Base-by-base conservation (phyloP, 2,797 vertebrate species). In the Schizopygopsis malacanthus region DNA sequence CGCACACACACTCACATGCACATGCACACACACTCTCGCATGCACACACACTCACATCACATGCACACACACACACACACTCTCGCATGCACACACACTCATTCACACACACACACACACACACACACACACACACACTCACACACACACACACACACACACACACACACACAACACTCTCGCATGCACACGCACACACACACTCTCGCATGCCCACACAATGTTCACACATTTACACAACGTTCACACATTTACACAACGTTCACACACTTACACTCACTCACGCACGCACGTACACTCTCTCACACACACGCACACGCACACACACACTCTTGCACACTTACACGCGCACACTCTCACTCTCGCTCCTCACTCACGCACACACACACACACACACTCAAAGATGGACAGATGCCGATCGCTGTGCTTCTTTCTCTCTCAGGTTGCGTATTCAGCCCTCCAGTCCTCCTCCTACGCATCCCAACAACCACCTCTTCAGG, bases 391-490 rank as follows among this genome's bases (percentile, higher is more conserved):
- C 54, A n/a, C 56, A 25, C 22, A 13, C n/a, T 2, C n/a, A 9
- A 41, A 25, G 65, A 39, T 18, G 33, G 4, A 47, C 54, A 77
- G 1, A 15, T 7, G 28, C 20, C 56, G 52, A 59, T 39, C 0
- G 3, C 12, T 75, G 7, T 50, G 9, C 77, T 15, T 59, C 5
- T 61, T 33, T 79, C 39, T 61, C 16, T 54, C 83, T 12, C 90
- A 99, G 98, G 96, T 97, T 99, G 94, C 96, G 94, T 91, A 99
- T 99, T 92, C 97, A 99, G 93, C 97, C 98, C 73, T 98, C 98
- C 88, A 99, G 98, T 90, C 98, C 98, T 4, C 98, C 98, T 72
- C 98, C 98, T n/a, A 98, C 95, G 92, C 97, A 98, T 94, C 96
- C 98, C 90, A 99, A 94, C 94, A 99, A 99, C 93, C 98, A 99